Base-by-base conservation (phyloP, 2,113 vertebrate genomes). In the Orthonyx spaldingii region DNA sequence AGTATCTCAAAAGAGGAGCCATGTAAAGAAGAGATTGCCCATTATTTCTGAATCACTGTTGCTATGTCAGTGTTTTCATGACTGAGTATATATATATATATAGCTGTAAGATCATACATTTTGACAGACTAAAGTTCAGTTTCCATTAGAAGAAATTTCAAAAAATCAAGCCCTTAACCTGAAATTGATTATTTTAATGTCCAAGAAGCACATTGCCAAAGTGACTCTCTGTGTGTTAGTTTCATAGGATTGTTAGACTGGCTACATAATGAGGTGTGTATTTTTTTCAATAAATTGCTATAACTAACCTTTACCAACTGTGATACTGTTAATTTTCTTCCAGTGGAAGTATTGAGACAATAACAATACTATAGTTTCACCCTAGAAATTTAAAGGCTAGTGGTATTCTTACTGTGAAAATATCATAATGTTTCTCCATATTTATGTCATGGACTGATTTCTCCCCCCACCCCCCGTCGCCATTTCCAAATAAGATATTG, bases 281-380 rank as follows among this genome's bases (percentile, higher is more conserved):
- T 65, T 66, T 65, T 84, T 82, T 76, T 39, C 66, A 96, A 59
- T 88, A 90, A 91, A 95, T 66, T 64, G n/a, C 33, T 89, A 1
- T 68, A 77, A 77, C 56, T 79, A 69, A 56, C 13, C 6, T 88
- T 72, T 90, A 46, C 33, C 47, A 80, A 22, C 33, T 74, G 42
- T 66, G 35, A 24, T 87, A 55, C 42, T 81, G 19, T 84, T 91
- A 82, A 82, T 89, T 94, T 16, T 65, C 18, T 84, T 89, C 50
- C 64, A 63, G 33, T 91, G 52, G 61, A 80, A 95, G 28, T 77
- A 52, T 81, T 93, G 64, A 75, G 78, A 64, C 56, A 84, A 53
- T 50, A 83, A 30, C 57, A 87, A 19, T 69, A 42, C 56, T 32
- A 59, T 2, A 0, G 30, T 64, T 86, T 83, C 55, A 83, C 22